These are phyloP conservation scores for Acyrthosiphon pisum DNA, from an alignment of 1,140 invertebrate species.

Conservation along the genomic window DNA sequence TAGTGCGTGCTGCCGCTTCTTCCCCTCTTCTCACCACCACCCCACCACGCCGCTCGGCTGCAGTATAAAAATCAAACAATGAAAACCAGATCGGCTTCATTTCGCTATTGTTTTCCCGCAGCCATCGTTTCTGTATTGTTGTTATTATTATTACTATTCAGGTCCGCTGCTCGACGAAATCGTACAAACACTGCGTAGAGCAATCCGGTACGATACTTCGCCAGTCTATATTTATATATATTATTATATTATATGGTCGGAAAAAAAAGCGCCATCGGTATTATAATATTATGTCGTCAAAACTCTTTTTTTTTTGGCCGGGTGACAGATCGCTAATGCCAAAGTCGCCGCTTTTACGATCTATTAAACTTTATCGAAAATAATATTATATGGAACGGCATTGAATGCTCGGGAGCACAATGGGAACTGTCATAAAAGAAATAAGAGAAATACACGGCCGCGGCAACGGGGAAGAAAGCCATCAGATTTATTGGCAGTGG, in stretches of 20 bases:
- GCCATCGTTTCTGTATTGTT: background rate
- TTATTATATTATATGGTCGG: background rate
- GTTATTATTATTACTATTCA: background rate
- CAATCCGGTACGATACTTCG: background rate
- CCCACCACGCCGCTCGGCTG: background rate
- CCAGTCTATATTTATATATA: background rate
- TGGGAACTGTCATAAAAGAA: background rate
- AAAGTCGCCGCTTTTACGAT: constrained; percentile 41
- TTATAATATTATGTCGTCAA: background rate
- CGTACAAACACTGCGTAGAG: background rate
- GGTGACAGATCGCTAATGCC: constrained; percentile 40
- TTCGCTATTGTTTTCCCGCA: constrained; percentile 33
- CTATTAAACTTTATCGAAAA: constrained; percentile 49
- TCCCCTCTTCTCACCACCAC: background rate
- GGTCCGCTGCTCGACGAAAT: background rate
- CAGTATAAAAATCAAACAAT: constrained; percentile 45
- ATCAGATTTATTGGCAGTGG: constrained; percentile 46
- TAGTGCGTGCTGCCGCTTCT: background rate
- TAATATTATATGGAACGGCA: constrained; percentile 24
- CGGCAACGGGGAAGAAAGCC: background rate
- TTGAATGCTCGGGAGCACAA: constrained; percentile 35
- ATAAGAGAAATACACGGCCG: background rate
- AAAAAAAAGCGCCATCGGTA: background rate
- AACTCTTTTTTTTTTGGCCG: constrained; percentile 21
- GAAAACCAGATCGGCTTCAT: constrained; percentile 40